Evolutionary conservation across 2,797 vertebrate genomes (phyloP).

Genomic region (Intellagama lesueurii): DNA sequence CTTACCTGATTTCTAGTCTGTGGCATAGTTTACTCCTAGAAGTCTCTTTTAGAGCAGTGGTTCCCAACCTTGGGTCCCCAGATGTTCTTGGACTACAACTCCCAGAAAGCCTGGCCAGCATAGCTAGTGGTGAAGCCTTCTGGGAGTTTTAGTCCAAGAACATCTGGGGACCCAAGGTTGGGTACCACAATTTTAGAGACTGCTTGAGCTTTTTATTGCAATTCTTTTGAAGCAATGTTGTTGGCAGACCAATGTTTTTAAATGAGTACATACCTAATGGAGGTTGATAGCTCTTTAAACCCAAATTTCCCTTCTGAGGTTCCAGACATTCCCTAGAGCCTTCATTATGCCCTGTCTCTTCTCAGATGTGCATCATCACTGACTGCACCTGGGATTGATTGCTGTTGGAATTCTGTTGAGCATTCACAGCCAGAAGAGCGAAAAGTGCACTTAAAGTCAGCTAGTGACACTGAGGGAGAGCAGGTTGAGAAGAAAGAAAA

Average conservation of each 20-base stretch:
- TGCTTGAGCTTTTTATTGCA: constrained; percentile 52
- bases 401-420: neutral
- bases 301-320: constrained; percentile 49
- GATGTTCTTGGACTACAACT: too few species aligned
- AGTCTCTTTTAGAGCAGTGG: neutral
- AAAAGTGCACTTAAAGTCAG: neutral
- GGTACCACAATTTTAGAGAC: too few species aligned
- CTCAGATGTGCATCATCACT: constrained; percentile 3
- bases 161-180: neutral
- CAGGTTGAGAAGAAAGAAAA: neutral
- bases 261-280: constrained; percentile 40
- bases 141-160: too few species aligned
- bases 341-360: neutral
- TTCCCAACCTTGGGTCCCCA: too few species aligned
- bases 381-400: neutral
- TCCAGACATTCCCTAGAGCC: constrained; percentile 42
- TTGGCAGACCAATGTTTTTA: constrained; percentile 49
- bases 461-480: neutral
- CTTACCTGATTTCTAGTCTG: constrained; percentile 59
- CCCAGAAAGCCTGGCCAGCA: too few species aligned
- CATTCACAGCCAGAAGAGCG: neutral
- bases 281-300: constrained; percentile 22
- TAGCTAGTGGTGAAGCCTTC: too few species aligned
- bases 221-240: constrained; percentile 43
- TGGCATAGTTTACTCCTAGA: neutral